A percentile compares a stretch with the other conserved stretches of the same genome.
Evolutionary conservation across 2,797 vertebrate species (phyloP).

Genomic region (Chrosomus eos): DNA sequence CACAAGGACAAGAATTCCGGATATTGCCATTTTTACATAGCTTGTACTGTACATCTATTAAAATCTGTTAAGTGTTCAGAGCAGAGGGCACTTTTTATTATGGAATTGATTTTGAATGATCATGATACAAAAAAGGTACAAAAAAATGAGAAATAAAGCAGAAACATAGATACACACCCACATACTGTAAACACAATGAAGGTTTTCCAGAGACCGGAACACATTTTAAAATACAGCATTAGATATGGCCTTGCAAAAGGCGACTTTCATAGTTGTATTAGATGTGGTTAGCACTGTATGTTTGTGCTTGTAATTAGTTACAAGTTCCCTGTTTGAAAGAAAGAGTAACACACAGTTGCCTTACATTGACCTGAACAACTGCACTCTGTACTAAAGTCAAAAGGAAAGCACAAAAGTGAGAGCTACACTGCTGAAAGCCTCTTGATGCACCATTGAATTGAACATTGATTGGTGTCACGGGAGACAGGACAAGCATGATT

Average conservation of each 20-base stretch:
- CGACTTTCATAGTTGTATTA: conserved; percentile 23
- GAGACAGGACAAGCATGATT: not conserved
- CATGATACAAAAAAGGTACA: not conserved
- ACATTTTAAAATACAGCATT: conserved; percentile 15
- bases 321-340: not conserved
- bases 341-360: not conserved
- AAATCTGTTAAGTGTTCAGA: not conserved
- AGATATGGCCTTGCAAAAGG: conserved; percentile 1
- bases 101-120: not conserved
- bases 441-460: not conserved
- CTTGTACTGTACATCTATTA: not conserved
- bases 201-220: not conserved
- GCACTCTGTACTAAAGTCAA: conserved; percentile 22
- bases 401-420: conserved; percentile 23
- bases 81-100: not conserved
- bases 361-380: conserved; percentile 4
- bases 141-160: not conserved
- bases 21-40: too few relatives aligned
- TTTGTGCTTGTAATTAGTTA: conserved; percentile 23
- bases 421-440: conserved; percentile 5
- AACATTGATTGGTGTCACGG: not conserved
- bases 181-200: not conserved
- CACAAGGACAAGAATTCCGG: too few relatives aligned
- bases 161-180: not conserved
- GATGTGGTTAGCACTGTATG: conserved; percentile 29